Evolutionary conservation across 1,140 invertebrate genomes (phyloP), one percentile per base, ranked within the genome.

Genomic region (Drosophila subpulchrella): DNA sequence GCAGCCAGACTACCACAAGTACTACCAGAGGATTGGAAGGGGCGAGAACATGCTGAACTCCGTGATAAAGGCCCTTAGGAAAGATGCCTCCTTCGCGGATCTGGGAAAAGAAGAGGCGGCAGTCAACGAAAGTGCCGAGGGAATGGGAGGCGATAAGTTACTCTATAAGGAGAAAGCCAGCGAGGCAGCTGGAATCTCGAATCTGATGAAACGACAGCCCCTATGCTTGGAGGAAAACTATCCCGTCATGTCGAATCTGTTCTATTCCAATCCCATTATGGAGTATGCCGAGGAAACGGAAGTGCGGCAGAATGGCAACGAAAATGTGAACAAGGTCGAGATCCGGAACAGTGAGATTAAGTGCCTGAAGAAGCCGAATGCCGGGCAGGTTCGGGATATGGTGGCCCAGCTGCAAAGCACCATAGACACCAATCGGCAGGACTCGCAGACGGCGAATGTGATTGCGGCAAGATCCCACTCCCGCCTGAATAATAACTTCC

Each of bases 361-460:
- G 75, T 90, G 80, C 20, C 71, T 91, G 1, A 92, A 86, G 54
- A 94, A 92, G 88, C 92, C 83, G 0, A 80, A 70, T 54, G 65
- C 53, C 6, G 74, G 80, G 2, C 85, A 90, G 47, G 85, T 90
- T 3, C 70, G 74, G 13, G 78, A 85, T 15, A 78, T 90, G 74
- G 85, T 90, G 20, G 86, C 92, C 34, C 93, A 94, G 72, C 78
- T 84, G 34, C 93, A 94, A 89, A 88, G 92, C 17, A 94, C 93
- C 67, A 94, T 94, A 13, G 68, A 85, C 38, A 62, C 62, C 7
- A 86, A 65, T 13, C n/a, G 24, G 6, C 73, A 73, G 34, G 78
- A 61, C 11, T 32, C 44, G 15, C 77, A 51, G 13, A 30, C 66
- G 8, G 50, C 58, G 93, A 58, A 60, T 32, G 39, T 60, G 15